Percentiles rank a stretch among this genome's conserved stretches.
Evolutionary conservation across 2,888 invertebrate species (phyloP).

Genomic region (Conomelus anceps): DNA sequence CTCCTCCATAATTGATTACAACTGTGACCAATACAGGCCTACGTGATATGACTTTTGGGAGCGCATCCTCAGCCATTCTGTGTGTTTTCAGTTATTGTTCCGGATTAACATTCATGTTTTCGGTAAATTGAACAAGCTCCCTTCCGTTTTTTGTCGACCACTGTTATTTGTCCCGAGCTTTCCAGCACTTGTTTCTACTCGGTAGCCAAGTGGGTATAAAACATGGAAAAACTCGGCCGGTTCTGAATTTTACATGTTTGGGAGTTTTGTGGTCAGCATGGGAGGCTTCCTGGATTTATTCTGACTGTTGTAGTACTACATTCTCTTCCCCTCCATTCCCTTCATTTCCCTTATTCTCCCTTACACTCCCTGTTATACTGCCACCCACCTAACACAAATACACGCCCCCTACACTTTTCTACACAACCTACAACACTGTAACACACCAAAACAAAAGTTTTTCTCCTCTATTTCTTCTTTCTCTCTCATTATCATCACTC

Average conservation of each 20-base stretch:
- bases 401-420: not conserved
- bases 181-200: not conserved
- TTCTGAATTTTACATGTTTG: not conserved
- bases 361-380: not conserved
- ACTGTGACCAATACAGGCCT: not conserved
- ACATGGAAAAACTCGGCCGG: not conserved
- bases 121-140: not conserved
- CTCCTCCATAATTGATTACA: not conserved
- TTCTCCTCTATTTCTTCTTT: too few species aligned
- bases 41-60: not conserved
- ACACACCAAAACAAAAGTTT: not conserved
- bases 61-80: too few species aligned
- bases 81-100: not conserved
- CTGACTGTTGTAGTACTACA: too few species aligned
- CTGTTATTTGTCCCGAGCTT: not conserved
- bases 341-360: too few species aligned
- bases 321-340: too few species aligned
- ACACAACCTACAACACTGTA: not conserved
- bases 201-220: too few species aligned
- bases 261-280: not conserved
- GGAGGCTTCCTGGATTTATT: not conserved
- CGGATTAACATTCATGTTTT: not conserved
- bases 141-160: not conserved
- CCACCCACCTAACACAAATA: too few species aligned
- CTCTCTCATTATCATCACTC: not conserved